Base-by-base conservation (phyloP, 2,888 invertebrate species). In the Drosophila neotestacea region DNA sequence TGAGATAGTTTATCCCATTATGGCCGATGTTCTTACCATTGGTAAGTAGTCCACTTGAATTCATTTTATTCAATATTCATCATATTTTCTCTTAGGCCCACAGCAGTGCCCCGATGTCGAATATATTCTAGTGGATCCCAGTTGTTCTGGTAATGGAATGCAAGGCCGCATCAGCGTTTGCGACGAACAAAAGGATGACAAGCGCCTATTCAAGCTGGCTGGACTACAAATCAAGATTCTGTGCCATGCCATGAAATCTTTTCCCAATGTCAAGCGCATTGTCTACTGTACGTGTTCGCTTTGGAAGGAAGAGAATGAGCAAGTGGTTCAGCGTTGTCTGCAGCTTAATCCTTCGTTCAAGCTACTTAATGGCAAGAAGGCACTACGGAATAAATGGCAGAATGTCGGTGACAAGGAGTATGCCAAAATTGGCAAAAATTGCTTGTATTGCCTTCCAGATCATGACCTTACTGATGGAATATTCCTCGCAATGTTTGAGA, bases 261-360 rank as follows among this genome's bases (percentile, higher is more conserved):
- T 98, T 92, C 97, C 98, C 0, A 94, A 94, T 65, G 97, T 95
- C 0, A 96, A 97, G 90, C 94, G 96, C 62, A 95, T 99, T 13
- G 96, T 98, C 4, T 99, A 99, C 92, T 99, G 99, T 41, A 99
- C 99, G 0, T 99, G 99, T 90, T 99, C 99, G 0, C 88, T 98
- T 9, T 94, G 96, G 91, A 94, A 95, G 0, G 96, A 97, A 92
- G 98, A 99, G 93, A 99, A 99, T 91, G 99, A 99, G 92, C 94
- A 95, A 80, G 99, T 99, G n/a, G 90, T 93, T 2, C 81, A 91
- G 67, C 86, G 88, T 10, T 92, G 91, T 59, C 70, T 93, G 1
- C 70, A 90, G 54, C 36, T 85, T 0, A 91, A 91, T 79, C 88
- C 93, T 0, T 93, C 94, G 51, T 96, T 95, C 92, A 94, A 94